These are phyloP conservation scores for Mycteria americana DNA, from an alignment of 2,797 vertebrate species.

Conservation along the genomic window DNA sequence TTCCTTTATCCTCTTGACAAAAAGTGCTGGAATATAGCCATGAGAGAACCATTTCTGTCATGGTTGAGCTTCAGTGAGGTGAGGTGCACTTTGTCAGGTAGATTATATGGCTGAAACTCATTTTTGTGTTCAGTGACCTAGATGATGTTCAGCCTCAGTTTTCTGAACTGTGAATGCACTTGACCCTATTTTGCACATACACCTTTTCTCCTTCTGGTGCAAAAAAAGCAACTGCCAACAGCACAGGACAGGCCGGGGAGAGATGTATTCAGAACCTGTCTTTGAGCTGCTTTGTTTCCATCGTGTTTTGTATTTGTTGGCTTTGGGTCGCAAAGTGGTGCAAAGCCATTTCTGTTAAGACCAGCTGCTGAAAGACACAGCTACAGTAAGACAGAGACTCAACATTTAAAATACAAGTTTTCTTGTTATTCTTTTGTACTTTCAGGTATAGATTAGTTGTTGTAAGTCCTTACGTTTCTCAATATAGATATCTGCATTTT, in stretches of 20 bases:
- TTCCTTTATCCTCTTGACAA: background rate
- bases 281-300: background rate
- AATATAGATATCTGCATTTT: background rate
- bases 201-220: background rate
- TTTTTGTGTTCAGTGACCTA: slow-evolving; percentile 18
- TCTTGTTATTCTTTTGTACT: background rate
- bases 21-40: background rate
- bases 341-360: background rate
- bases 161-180: background rate
- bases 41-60: background rate
- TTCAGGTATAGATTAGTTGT: background rate
- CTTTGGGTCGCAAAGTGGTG: background rate
- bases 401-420: background rate
- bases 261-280: background rate
- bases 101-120: background rate
- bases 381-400: background rate
- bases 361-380: background rate
- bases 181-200: background rate
- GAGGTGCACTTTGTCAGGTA: background rate
- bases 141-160: background rate
- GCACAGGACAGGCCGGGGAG: background rate
- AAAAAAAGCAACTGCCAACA: background rate
- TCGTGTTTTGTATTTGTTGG: background rate
- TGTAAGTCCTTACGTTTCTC: background rate
- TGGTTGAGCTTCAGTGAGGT: background rate